These are phyloP conservation scores for Clarias fuscus DNA, from an alignment of 2,797 vertebrate species.

Conservation along the genomic window DNA sequence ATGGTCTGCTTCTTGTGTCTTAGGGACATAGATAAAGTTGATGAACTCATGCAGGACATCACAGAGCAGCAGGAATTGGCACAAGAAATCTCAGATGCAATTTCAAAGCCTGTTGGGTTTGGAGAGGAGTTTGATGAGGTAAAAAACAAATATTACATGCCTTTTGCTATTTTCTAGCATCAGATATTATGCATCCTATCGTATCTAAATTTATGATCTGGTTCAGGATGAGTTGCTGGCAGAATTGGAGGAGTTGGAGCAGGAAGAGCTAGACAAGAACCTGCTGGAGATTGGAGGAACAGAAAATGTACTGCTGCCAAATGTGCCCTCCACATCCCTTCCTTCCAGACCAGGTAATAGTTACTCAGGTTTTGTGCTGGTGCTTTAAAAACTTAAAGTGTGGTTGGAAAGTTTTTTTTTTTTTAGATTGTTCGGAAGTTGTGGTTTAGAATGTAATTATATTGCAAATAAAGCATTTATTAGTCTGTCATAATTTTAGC, in stretches of 20 bases:
- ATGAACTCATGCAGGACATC: slow-evolving; percentile 97
- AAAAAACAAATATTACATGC: slow-evolving; percentile 2
- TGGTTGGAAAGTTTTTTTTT: not conserved
- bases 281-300: slow-evolving; percentile 93
- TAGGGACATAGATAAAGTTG: slow-evolving; percentile 98
- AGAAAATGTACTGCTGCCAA: slow-evolving; percentile 89
- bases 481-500: too few relatives aligned
- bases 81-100: slow-evolving; percentile 95
- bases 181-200: too few relatives aligned
- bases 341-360: slow-evolving; percentile 87
- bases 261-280: slow-evolving; percentile 95
- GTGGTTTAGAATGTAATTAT: too few relatives aligned
- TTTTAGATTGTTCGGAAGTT: too few relatives aligned
- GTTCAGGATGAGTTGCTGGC: slow-evolving; percentile 91
- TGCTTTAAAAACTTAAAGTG: not conserved
- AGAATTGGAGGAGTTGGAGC: slow-evolving; percentile 92
- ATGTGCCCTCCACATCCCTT: slow-evolving; percentile 91
- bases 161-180: too few relatives aligned
- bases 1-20: slow-evolving; percentile 37
- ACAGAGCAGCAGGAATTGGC: slow-evolving; percentile 96
- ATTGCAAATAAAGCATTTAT: too few relatives aligned
- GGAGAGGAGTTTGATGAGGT: slow-evolving; percentile 97
- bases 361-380: not conserved
- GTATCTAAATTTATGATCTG: not conserved
- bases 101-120: slow-evolving; percentile 94